Evolutionary conservation across 1,140 invertebrate species (phyloP).

Genomic region (Aphidius ervi): DNA sequence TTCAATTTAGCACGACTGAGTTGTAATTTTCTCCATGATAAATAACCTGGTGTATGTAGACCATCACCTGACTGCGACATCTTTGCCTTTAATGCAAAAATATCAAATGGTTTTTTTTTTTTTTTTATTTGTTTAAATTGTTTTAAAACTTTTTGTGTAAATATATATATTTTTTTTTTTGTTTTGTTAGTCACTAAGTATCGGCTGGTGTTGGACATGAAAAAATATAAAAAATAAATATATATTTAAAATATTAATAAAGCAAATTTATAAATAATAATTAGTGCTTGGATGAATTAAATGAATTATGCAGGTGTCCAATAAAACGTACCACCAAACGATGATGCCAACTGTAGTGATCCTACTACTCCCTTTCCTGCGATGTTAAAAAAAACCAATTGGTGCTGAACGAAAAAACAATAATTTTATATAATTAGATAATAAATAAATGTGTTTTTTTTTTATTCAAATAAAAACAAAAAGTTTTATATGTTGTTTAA

Average conservation of each 20-base stretch:
- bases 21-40: conserved; percentile 88
- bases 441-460: conserved; percentile 6
- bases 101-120: conserved; percentile 16
- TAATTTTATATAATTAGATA: conserved; percentile 5
- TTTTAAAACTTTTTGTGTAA: not conserved
- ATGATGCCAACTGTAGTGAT: conserved; percentile 41
- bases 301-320: conserved; percentile 6
- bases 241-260: conserved; percentile 1
- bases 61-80: conserved; percentile 71
- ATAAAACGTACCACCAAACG: conserved; percentile 39
- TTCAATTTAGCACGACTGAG: conserved; percentile 93
- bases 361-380: conserved; percentile 42
- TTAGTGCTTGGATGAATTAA: not conserved
- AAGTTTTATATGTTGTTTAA: not conserved
- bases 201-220: conserved; percentile 8
- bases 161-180: not conserved
- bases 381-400: conserved; percentile 46
- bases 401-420: conserved; percentile 48
- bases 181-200: conserved; percentile 5
- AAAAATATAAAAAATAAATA: conserved; percentile 7
- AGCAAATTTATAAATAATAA: not conserved
- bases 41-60: conserved; percentile 75
- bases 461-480: conserved; percentile 18
- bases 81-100: conserved; percentile 40
- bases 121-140: not conserved